Conservation (phyloP, 2,113 vertebrate genomes). For the Otocyon megalotis region DNA sequence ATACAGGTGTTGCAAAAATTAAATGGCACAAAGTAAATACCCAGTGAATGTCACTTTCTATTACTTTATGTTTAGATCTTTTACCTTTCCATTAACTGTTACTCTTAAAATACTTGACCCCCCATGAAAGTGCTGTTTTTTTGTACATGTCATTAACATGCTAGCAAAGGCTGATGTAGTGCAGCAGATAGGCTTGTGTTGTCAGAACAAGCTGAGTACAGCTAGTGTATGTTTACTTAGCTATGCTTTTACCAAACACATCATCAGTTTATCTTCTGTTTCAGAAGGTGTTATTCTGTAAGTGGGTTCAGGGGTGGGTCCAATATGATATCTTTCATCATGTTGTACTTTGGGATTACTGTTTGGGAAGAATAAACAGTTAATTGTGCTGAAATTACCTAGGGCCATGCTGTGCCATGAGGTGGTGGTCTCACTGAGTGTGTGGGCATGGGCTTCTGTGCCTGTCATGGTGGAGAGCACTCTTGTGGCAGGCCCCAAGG, state of each 20-base stretch:
- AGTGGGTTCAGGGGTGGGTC: background rate
- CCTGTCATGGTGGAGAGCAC: fast-evolving
- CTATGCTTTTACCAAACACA: background rate
- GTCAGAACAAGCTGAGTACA: background rate
- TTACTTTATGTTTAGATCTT: background rate
- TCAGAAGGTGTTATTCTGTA: background rate
- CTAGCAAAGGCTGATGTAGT: fast-evolving
- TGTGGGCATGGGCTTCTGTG: background rate
- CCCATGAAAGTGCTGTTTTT: background rate
- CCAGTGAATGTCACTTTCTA: background rate
- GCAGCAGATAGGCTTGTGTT: background rate
- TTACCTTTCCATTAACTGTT: background rate
- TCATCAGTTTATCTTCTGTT: background rate
- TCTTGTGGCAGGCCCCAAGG: background rate
- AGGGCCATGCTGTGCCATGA: background rate
- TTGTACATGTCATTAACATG: background rate
- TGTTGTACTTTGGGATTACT: background rate
- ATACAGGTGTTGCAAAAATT: background rate
- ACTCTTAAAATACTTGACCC: background rate
- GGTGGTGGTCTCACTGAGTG: no score
- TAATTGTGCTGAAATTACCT: background rate
- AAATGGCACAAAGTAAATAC: background rate
- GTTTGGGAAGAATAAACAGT: background rate
- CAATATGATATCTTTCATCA: background rate
- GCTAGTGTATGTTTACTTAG: background rate